Percentiles rank a stretch among this genome's conserved stretches.
Evolutionary conservation across 2,797 vertebrate species (phyloP).

Genomic region (Rhinichthys osculus): DNA sequence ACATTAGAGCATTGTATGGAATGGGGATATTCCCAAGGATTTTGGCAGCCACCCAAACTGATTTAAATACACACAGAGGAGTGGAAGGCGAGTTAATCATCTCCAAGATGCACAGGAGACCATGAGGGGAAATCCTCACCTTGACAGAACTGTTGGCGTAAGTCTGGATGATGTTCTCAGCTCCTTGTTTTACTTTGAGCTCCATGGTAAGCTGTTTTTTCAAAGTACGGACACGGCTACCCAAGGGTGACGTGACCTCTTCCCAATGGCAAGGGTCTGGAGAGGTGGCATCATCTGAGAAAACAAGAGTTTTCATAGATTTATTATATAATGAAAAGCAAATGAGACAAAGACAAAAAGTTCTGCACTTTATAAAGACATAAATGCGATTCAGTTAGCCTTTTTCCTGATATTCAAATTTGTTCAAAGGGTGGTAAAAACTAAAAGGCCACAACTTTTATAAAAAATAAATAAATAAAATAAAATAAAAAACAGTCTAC

Average conservation of each 20-base stretch:
- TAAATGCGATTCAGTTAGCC: background rate
- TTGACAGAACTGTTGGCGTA: slow-evolving; percentile 83
- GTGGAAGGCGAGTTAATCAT: background rate
- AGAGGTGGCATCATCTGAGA: slow-evolving; percentile 71
- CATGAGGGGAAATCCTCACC: slow-evolving; percentile 69
- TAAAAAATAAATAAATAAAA: no score
- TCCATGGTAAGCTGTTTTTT: slow-evolving; percentile 93
- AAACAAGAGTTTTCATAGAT: slow-evolving; percentile 3
- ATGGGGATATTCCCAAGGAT: no score
- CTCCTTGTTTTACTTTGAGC: slow-evolving; percentile 93
- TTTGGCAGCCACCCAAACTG: background rate
- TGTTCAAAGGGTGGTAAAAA: background rate
- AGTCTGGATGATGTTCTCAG: slow-evolving; percentile 94
- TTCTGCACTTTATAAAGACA: background rate
- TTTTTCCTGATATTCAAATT: background rate
- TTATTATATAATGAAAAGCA: background rate
- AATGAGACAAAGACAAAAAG: background rate
- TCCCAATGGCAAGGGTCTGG: slow-evolving; percentile 79
- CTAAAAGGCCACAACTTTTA: background rate
- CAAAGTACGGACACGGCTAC: slow-evolving; percentile 81
- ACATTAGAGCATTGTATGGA: no score
- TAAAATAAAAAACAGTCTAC: background rate
- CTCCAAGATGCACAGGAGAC: background rate
- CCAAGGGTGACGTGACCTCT: slow-evolving; percentile 76
- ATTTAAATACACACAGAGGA: background rate